Conservation (phyloP, 92 coral and sea anemone genomes). For the Phenganax marumi region DNA sequence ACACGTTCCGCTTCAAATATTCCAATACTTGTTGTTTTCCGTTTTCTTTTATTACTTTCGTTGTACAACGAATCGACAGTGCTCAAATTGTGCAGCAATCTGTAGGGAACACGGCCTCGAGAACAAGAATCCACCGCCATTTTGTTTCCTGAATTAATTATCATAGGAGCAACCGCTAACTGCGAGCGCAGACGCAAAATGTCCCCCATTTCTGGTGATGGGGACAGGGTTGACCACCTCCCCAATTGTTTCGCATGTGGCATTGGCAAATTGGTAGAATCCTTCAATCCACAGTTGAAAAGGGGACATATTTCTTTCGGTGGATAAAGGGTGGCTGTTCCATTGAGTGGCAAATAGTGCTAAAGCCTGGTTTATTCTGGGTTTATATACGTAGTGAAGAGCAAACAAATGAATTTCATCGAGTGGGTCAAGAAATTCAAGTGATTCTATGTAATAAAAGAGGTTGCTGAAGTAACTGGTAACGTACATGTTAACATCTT, state of each 20-base stretch:
- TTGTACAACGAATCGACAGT: conserved; percentile 21
- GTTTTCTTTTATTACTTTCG: not conserved
- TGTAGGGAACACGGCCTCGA: conserved; percentile 34
- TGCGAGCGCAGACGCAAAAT: conserved; percentile 23
- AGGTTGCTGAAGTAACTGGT: conserved; percentile 33
- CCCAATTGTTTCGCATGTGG: too few relatives aligned
- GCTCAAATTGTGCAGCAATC: conserved; percentile 36
- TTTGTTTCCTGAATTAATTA: not conserved
- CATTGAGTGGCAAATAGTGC: conserved; percentile 18
- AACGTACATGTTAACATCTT: conserved; percentile 10
- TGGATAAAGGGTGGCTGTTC: not conserved
- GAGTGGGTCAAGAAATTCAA: conserved; percentile 37
- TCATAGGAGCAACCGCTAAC: conserved; percentile 12
- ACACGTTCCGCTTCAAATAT: conserved; percentile 12
- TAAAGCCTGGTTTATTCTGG: conserved; percentile 49
- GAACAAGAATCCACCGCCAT: not conserved
- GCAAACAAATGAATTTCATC: conserved; percentile 53
- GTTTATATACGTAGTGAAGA: conserved; percentile 54
- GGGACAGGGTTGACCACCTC: conserved; percentile 25
- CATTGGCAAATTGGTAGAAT: conserved; percentile 36
- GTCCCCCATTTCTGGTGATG: conserved; percentile 26
- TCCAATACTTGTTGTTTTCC: conserved; percentile 6
- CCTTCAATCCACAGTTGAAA: not conserved
- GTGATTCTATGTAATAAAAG: conserved; percentile 35
- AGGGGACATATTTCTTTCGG: too few relatives aligned